These are phyloP conservation scores for Prinia subflava DNA, from an alignment of 2,113 vertebrate genomes.

Conservation along the genomic window DNA sequence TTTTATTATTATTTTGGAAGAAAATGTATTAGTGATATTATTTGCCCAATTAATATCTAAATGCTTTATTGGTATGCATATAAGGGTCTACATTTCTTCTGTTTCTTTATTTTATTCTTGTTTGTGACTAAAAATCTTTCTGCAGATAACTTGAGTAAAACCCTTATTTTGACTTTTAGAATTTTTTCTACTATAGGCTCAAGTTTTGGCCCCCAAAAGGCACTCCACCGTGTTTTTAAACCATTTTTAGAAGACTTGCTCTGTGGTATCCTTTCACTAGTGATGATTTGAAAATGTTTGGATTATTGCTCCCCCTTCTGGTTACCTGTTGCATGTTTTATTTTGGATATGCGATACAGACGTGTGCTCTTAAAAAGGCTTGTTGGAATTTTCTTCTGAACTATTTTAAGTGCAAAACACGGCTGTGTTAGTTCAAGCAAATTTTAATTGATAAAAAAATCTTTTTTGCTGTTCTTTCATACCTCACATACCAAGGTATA, in stretches of 20 bases:
- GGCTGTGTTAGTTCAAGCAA: not conserved
- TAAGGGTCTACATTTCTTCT: not conserved
- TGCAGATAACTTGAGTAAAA: not conserved
- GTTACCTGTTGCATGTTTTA: not conserved
- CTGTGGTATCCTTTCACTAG: not conserved
- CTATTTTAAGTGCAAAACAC: not conserved
- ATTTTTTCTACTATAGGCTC: not conserved
- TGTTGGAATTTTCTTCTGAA: not conserved
- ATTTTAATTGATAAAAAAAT: not conserved
- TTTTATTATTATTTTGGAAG: not conserved
- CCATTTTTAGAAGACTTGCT: not conserved
- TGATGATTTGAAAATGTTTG: not conserved
- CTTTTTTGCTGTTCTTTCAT: not conserved
- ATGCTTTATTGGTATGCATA: not conserved
- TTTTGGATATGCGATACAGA: not conserved
- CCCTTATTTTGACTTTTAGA: not conserved
- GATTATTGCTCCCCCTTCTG: conserved; percentile 28
- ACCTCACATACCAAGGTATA: not conserved
- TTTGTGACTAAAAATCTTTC: not conserved
- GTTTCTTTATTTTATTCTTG: not conserved
- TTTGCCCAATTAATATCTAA: not conserved
- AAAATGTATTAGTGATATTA: not conserved
- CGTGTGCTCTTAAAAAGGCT: not conserved
- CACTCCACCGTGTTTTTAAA: not conserved
- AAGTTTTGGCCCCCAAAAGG: not conserved